Evolutionary conservation across 2,888 invertebrate species (phyloP).

Genomic region (Branchellion lobata): DNA sequence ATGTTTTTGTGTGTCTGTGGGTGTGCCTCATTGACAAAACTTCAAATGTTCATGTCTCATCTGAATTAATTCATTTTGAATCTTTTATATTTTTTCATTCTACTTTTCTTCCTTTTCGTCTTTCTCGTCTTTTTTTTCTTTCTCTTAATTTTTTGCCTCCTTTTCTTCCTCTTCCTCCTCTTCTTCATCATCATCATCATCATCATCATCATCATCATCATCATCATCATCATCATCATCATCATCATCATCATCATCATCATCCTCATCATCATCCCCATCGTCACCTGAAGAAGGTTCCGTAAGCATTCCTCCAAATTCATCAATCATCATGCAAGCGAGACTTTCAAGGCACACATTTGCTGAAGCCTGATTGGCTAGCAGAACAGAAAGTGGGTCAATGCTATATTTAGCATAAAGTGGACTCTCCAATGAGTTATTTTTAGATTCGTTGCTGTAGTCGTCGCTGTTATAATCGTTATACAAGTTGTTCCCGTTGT

Average conservation of each 20-base stretch:
- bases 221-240: background rate
- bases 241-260: slow-evolving; percentile 5
- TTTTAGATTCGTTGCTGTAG: background rate
- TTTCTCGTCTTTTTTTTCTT: too few species aligned
- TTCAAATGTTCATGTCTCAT: too few species aligned
- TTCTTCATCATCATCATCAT: too few species aligned
- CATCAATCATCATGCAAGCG: slow-evolving; percentile 15
- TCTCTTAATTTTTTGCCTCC: too few species aligned
- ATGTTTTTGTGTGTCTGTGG: too few species aligned
- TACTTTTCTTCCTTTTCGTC: too few species aligned
- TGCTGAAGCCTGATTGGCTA: slow-evolving; percentile 16
- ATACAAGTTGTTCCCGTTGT: too few species aligned
- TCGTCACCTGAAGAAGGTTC: slow-evolving; percentile 1
- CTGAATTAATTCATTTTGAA: too few species aligned
- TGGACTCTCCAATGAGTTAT: background rate
- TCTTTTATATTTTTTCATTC: too few species aligned
- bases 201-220: background rate
- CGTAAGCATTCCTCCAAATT: slow-evolving; percentile 18
- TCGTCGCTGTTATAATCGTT: background rate
- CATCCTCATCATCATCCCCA: background rate
- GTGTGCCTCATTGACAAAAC: too few species aligned
- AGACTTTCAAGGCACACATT: slow-evolving; percentile 17
- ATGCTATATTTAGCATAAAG: slow-evolving; percentile 13
- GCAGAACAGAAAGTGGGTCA: background rate
- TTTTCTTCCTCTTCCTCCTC: background rate